A percentile compares a stretch with the other conserved stretches of the same genome.
These are phyloP conservation scores for Mythimna vitellina DNA, from an alignment of 2,888 invertebrate species.

Conservation along the genomic window DNA sequence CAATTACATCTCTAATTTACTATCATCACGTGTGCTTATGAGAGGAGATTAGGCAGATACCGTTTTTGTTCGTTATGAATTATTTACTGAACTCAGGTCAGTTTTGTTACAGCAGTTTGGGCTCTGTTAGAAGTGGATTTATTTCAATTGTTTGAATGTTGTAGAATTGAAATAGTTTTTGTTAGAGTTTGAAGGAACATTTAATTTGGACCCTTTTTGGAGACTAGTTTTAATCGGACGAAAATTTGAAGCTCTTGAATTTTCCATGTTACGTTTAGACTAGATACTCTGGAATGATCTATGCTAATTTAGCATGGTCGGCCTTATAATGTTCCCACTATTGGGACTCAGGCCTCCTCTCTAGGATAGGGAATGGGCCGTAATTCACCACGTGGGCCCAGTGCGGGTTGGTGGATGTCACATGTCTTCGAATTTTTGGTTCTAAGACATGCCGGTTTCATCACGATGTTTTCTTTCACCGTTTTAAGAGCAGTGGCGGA, in stretches of 20 bases:
- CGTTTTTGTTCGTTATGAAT: slow-evolving; percentile 61
- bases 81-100: slow-evolving; percentile 52
- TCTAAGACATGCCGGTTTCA: too few species aligned
- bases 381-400: too few species aligned
- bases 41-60: slow-evolving; percentile 52
- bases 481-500: too few species aligned
- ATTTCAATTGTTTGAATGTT: slow-evolving; percentile 52
- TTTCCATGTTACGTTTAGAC: neutral
- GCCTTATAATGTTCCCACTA: too few species aligned
- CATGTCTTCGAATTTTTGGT: too few species aligned
- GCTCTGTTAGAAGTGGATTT: slow-evolving; percentile 43
- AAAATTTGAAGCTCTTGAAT: slow-evolving; percentile 4
- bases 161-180: slow-evolving; percentile 36
- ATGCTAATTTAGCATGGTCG: too few species aligned
- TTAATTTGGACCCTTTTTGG: slow-evolving; percentile 6
- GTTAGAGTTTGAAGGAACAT: slow-evolving; percentile 11
- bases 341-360: too few species aligned
- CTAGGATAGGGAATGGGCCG: too few species aligned
- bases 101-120: slow-evolving; percentile 44
- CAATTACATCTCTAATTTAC: slow-evolving; percentile 67
- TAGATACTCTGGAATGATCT: neutral
- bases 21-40: slow-evolving; percentile 54
- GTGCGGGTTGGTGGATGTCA: too few species aligned
- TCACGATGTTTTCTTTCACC: too few species aligned
- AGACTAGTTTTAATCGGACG: neutral